A percentile compares a stretch with the other conserved stretches of the same genome.
These are phyloP conservation scores for Megaceryle alcyon DNA, from an alignment of 2,797 vertebrate species.

Conservation along the genomic window DNA sequence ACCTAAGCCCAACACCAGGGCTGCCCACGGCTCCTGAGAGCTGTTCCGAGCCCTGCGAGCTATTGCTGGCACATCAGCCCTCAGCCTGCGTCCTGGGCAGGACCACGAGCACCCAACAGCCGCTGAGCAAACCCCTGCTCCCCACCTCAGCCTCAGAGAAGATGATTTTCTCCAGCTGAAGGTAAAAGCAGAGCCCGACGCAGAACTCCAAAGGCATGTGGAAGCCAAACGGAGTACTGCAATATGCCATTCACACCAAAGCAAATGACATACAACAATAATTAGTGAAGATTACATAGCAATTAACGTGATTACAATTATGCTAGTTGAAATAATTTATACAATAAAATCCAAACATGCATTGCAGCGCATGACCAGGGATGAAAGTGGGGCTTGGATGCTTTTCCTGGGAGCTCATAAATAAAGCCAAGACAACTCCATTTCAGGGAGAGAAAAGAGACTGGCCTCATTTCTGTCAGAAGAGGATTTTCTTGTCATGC, in stretches of 20 bases:
- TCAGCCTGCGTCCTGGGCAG: neutral
- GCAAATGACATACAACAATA: slow-evolving; percentile 82
- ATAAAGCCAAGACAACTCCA: neutral
- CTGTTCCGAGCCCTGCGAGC: neutral
- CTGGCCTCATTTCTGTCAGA: slow-evolving; percentile 36
- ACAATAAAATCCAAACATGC: slow-evolving; percentile 74
- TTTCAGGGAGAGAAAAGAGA: neutral
- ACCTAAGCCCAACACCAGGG: neutral
- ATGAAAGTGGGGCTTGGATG: neutral
- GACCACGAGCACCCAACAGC: neutral
- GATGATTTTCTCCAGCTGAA: neutral
- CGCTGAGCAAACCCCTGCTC: neutral
- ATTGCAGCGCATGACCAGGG: slow-evolving; percentile 47
- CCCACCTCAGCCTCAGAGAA: neutral
- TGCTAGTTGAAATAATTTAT: slow-evolving; percentile 75
- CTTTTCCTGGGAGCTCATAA: neutral
- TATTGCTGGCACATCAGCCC: neutral
- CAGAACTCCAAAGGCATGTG: slow-evolving; percentile 27
- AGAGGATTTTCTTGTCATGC: slow-evolving; percentile 7
- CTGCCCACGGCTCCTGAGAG: neutral
- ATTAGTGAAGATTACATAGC: slow-evolving; percentile 80
- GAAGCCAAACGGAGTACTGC: slow-evolving; percentile 59
- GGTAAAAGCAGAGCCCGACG: neutral
- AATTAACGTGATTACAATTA: slow-evolving; percentile 82
- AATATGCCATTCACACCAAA: slow-evolving; percentile 71